Base-by-base conservation (phyloP, 2,113 vertebrate genomes). In the Sander vitreus region DNA sequence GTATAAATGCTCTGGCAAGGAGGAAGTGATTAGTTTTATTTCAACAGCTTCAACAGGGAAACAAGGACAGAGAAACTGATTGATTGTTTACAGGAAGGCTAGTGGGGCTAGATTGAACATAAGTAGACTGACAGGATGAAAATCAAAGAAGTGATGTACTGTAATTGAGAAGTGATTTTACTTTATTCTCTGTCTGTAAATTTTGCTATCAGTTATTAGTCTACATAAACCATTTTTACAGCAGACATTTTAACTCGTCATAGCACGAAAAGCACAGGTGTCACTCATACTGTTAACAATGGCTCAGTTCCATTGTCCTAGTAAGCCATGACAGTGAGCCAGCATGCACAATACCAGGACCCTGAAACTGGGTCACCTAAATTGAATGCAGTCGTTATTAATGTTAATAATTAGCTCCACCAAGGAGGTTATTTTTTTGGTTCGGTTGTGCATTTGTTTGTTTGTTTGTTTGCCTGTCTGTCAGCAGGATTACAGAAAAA, bases 21-120 rank as follows among this genome's bases (percentile, higher is more conserved):
- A 74, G 76, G 73, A 75, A 71, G 67, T 73, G 30, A 73, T 16
- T 18, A 3, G 36, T 69, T 84, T 73, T 27, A 45, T 65, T 43
- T 45, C 1, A 36, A 9, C 14, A 48, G 65, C 39, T 27, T 58
- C 3, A n/a, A 15, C 45, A 23, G 60, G 18, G 18, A 77, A 59
- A 51, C 62, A 33, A 25, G 9, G 5, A 23, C 8, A 33, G 67
- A 23, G 10, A 12, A 68, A 55, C 13, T 11, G 43, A 21, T 30
- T 5, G 50, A 48, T 50, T 11, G n/a, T 23, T 70, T 30, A 64
- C n/a, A 71, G 63, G 30, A 68, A 74, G 27, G 11, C 21, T 16
- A 16, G 33, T 10, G 25, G 27, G n/a, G 18, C 23, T 2, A 30
- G 13, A 57, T 15, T 25, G 53, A 45, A 51, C 39, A n/a, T 13